phyloP scores from a whole-genome alignment of 1,140 invertebrate species.

The Pseudomyrmex gracilis region DNA sequence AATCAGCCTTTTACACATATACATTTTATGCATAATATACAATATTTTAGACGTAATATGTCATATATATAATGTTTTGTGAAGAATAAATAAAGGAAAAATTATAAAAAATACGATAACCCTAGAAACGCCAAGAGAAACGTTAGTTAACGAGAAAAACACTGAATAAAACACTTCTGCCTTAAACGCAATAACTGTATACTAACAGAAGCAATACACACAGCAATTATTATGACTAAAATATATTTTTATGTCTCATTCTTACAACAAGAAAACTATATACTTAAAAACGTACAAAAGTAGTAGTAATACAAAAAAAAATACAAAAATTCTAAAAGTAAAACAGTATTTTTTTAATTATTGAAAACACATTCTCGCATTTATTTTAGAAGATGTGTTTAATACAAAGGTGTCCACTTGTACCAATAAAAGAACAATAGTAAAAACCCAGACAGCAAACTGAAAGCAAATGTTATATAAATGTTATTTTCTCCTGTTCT shows the following conservation, averaged over 20 bases:
- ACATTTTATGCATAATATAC: no score
- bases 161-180: not conserved
- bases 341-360: not conserved
- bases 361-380: not conserved
- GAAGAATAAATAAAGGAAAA: no score
- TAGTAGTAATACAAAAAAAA: not conserved
- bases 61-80: no score
- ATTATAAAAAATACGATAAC: no score
- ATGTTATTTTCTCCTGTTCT: not conserved
- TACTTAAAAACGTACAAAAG: no score
- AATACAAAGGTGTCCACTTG: not conserved
- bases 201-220: not conserved
- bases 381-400: not conserved
- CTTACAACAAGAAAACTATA: no score
- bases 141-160: not conserved
- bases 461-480: constrained; percentile 10
- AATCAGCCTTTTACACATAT: no score
- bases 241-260: no score
- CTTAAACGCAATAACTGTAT: not conserved
- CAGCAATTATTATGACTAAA: no score
- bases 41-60: no score
- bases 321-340: not conserved
- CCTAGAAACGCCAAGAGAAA: not conserved
- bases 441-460: not conserved
- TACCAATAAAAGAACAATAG: constrained; percentile 14